Conservation (phyloP, 1,140 invertebrate species). For the Sinonovacula constricta region DNA sequence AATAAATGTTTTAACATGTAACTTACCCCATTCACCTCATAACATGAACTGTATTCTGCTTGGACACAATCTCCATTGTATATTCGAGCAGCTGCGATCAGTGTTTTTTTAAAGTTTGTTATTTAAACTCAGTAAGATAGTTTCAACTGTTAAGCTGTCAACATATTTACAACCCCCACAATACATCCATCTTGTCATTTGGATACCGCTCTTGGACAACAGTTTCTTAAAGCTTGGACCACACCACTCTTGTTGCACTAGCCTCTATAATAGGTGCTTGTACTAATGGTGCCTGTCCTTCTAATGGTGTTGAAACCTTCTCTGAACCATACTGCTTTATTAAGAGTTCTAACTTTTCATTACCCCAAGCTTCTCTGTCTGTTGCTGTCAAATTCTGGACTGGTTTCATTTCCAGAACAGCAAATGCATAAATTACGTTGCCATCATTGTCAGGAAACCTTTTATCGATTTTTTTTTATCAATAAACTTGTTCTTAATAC, state of each 20-base stretch:
- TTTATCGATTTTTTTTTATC: slow-evolving; percentile 10
- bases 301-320: neutral
- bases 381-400: neutral
- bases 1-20: neutral
- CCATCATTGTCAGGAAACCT: slow-evolving; percentile 35
- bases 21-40: neutral
- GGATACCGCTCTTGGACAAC: neutral
- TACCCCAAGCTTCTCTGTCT: slow-evolving; percentile 8
- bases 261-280: neutral
- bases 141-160: neutral
- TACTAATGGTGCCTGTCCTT: neutral
- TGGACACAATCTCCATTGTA: neutral
- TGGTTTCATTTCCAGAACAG: slow-evolving; percentile 19
- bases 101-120: neutral
- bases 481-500: slow-evolving; percentile 16
- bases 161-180: neutral
- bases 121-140: neutral
- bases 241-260: neutral
- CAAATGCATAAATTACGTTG: slow-evolving; percentile 37
- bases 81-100: neutral
- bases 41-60: neutral
- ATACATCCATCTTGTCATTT: neutral
- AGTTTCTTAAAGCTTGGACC: neutral
- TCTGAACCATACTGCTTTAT: slow-evolving; percentile 16
- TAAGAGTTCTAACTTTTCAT: slow-evolving; percentile 25